Evolutionary conservation across 2,113 vertebrate genomes (phyloP).

Genomic region (Diadophis punctatus): DNA sequence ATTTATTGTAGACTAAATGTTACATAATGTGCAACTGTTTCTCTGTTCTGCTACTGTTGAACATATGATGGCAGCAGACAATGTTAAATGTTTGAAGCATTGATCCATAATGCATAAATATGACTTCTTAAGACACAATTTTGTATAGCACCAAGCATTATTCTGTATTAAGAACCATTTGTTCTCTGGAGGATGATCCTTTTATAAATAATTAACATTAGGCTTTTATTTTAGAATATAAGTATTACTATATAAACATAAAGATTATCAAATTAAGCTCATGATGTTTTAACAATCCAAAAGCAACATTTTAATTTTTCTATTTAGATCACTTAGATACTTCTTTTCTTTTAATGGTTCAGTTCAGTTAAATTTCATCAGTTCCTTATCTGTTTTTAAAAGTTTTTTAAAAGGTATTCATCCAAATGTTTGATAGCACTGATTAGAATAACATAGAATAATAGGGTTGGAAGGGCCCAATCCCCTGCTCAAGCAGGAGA

Average conservation of each 20-base stretch:
- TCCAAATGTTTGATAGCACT: background rate
- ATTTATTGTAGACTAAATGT: constrained; percentile 8
- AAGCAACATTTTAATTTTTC: background rate
- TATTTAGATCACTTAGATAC: background rate
- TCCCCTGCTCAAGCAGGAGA: background rate
- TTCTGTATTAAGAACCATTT: background rate
- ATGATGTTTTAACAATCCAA: background rate
- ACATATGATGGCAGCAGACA: background rate
- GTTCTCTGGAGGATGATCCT: background rate
- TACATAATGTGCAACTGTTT: accelerated
- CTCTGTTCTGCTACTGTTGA: background rate
- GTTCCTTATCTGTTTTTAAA: background rate
- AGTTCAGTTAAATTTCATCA: constrained; percentile 25
- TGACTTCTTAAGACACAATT: background rate
- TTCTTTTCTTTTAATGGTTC: background rate
- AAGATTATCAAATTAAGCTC: constrained; percentile 6
- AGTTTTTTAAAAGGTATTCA: background rate
- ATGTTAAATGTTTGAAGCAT: constrained; percentile 5
- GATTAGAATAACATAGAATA: background rate
- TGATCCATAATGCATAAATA: constrained; percentile 29
- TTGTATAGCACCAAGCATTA: background rate
- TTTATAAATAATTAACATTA: background rate
- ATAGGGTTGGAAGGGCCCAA: background rate
- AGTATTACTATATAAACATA: constrained; percentile 26
- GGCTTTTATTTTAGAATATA: background rate